A percentile compares a stretch with the other conserved stretches of the same genome.
These are phyloP conservation scores for Emydura subglobosa DNA, from an alignment of 2,113 vertebrate genomes.

Conservation along the genomic window DNA sequence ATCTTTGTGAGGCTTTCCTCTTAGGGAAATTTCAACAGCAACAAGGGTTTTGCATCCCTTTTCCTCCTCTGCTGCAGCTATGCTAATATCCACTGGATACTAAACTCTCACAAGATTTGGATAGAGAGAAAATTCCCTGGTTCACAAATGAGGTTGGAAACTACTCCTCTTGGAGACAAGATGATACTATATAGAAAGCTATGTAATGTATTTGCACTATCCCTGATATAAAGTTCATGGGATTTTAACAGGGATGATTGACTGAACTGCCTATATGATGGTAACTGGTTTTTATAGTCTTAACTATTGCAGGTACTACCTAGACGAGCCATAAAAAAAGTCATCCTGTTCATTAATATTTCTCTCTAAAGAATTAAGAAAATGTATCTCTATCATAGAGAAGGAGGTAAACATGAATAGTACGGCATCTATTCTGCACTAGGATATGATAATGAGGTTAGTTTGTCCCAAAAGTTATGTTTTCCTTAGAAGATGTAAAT, in stretches of 20 bases:
- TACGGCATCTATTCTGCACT: not conserved
- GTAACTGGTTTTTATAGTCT: not conserved
- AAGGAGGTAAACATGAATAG: rapidly evolving
- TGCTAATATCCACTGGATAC: not conserved
- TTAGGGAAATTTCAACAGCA: not conserved
- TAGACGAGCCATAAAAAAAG: not conserved
- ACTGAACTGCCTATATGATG: not conserved
- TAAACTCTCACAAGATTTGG: not conserved
- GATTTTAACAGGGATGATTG: not conserved
- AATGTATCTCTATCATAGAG: not conserved
- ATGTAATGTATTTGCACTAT: not conserved
- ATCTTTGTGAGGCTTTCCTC: not conserved
- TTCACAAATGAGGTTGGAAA: not conserved
- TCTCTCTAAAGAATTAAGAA: not conserved
- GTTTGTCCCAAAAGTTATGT: rapidly evolving
- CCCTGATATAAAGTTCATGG: not conserved
- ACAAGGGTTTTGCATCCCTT: not conserved
- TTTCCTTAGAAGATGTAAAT: not conserved
- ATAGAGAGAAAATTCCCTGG: not conserved
- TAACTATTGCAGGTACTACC: not conserved
- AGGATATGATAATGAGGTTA: not conserved
- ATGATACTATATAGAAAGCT: not conserved
- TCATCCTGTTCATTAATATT: not conserved
- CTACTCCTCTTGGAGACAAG: not conserved
- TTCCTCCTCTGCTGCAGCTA: not conserved